Evolutionary conservation across 2,797 vertebrate genomes (phyloP).

Genomic region (Poeciliopsis gracilis): DNA sequence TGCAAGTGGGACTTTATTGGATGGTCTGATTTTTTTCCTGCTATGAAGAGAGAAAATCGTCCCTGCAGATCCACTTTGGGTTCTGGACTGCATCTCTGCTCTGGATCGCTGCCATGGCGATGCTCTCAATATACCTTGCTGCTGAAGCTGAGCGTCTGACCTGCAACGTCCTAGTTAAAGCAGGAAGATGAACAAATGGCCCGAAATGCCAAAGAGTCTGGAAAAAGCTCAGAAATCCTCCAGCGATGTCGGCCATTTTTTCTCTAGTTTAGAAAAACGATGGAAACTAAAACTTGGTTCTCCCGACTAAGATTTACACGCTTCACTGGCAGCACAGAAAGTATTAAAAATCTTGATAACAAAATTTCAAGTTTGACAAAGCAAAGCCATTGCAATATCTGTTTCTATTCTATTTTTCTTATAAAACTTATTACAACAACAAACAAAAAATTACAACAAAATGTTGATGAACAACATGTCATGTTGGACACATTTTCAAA

Average conservation of each 20-base stretch:
- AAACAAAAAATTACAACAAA: not conserved
- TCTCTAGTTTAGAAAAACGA: not conserved
- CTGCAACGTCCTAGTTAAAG: conserved; percentile 59
- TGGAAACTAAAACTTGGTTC: too few relatives aligned
- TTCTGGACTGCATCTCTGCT: conserved; percentile 27
- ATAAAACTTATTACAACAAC: not conserved
- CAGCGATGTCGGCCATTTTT: conserved; percentile 5
- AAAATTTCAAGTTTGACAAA: not conserved
- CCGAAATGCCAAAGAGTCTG: conserved; percentile 16
- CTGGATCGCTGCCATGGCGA: conserved; percentile 11
- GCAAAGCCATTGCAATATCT: not conserved
- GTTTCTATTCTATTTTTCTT: not conserved
- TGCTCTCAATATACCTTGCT: conserved; percentile 9
- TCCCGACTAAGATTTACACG: not conserved
- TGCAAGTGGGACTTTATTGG: conserved; percentile 67
- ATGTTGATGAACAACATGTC: not conserved
- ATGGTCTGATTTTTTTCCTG: conserved; percentile 66
- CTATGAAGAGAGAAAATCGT: conserved; percentile 54
- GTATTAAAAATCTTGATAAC: not conserved
- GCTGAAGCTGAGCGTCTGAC: conserved; percentile 37
- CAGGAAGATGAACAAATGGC: conserved; percentile 46
- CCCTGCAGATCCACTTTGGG: conserved; percentile 35
- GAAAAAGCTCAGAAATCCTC: conserved; percentile 23
- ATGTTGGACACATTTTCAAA: not conserved
- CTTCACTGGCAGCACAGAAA: not conserved